Evolutionary conservation across 2,888 invertebrate species (phyloP).

Genomic region (Polydrusus cervinus): DNA sequence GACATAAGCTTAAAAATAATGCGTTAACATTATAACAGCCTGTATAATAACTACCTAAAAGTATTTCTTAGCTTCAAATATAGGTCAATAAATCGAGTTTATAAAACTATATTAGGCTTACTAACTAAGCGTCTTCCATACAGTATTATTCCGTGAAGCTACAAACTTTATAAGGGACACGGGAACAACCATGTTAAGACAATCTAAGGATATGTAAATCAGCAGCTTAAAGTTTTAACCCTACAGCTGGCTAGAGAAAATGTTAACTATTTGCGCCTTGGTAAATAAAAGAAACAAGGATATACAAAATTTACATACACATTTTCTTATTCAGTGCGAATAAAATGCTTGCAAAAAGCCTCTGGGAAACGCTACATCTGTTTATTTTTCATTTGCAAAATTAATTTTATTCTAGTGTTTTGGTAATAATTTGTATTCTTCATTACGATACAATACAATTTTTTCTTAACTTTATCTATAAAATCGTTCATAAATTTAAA

Average conservation of each 20-base stretch:
- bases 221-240: slow-evolving; percentile 2
- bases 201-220: slow-evolving; percentile 16
- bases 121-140: too few relatives aligned
- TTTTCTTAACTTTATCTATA: too few relatives aligned
- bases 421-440: too few relatives aligned
- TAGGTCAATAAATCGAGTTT: too few relatives aligned
- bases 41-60: too few relatives aligned
- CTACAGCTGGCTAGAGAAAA: slow-evolving; percentile 2
- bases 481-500: too few relatives aligned
- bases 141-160: too few relatives aligned
- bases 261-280: neutral
- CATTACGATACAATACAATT: too few relatives aligned
- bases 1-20: too few relatives aligned
- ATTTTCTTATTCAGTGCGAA: neutral
- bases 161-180: neutral
- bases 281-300: slow-evolving; percentile 15
- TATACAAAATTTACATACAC: slow-evolving; percentile 10
- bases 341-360: neutral
- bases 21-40: too few relatives aligned
- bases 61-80: too few relatives aligned
- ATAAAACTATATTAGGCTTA: too few relatives aligned
- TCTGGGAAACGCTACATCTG: neutral
- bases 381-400: neutral
- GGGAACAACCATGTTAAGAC: neutral
- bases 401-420: neutral